Evolutionary conservation across 2,888 invertebrate genomes (phyloP), one percentile per base, ranked within the genome.

Genomic region (Epirrita christyi): DNA sequence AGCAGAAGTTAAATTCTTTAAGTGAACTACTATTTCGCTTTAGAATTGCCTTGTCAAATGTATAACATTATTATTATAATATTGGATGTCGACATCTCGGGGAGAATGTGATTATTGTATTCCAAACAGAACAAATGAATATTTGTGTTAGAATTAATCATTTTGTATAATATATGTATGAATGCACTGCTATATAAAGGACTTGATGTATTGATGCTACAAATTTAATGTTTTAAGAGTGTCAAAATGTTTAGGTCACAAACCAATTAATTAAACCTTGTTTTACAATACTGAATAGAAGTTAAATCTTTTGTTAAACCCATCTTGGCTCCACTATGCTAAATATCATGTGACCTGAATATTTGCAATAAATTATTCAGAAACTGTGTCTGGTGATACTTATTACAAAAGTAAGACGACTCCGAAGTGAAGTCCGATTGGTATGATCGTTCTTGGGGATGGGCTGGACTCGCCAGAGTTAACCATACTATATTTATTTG

Each of bases 101-200:
- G 55, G 69, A 79, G 73, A 78, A 76, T 80, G 86, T 85, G 85
- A 86, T 85, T 80, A 80, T 76, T 78, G 83, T 77, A 86, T 86
- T 86, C 86, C 86, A 85, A 84, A 85, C 78, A 78, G 87, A 88
- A 86, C 87, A 88, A 88, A 86, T 78, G 71, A 71, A 71, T 75
- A 62, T 64, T 62, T 66, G 64, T 66, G 61, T 61, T 66, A 62
- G 64, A 50, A 32, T 69, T 67, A 66, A 68, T 70, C 53, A 63
- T 77, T 70, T 79, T 76, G 59, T 79, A 76, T n/a, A n/a, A n/a
- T n/a, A n/a, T 75, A 75, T 79, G 76, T 67, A 66, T 72, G 76
- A 67, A 66, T 72, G 71, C 67, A 66, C 51, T 38, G 50, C 59
- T 36, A 50, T n/a, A 21, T 60, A 36, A 36, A 44, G 36, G 48